Conservation (phyloP, 2,797 vertebrate genomes). For the Eulemur coronatus region DNA sequence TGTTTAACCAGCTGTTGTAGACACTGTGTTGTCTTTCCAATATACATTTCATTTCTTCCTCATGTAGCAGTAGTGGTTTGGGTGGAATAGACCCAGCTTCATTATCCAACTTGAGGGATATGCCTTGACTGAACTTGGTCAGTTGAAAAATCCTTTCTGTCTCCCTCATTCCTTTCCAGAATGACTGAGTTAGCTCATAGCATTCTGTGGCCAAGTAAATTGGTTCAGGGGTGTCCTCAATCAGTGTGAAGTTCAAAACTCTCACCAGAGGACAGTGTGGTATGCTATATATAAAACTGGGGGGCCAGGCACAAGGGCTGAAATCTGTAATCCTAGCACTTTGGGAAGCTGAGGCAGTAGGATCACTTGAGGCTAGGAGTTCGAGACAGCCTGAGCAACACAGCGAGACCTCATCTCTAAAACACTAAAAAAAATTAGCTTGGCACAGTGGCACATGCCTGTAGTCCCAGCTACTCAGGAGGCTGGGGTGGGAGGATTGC, state of each 20-base stretch:
- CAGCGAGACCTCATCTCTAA: neutral
- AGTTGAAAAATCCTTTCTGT: neutral
- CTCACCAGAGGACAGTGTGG: neutral
- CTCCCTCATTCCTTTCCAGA: neutral
- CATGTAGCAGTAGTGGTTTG: neutral
- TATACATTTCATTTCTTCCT: neutral
- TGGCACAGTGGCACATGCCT: neutral
- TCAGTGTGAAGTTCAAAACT: neutral
- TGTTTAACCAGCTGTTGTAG: conserved; percentile 7
- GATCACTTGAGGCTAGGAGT: neutral
- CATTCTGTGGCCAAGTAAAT: neutral
- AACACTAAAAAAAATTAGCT: neutral
- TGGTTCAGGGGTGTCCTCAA: neutral
- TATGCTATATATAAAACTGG: neutral
- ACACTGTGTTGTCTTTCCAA: neutral
- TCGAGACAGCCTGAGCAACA: neutral
- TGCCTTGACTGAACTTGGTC: neutral
- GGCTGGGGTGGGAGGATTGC: neutral
- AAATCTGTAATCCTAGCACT: neutral
- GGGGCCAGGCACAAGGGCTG: neutral
- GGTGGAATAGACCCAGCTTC: neutral
- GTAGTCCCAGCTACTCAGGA: neutral
- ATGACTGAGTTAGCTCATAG: neutral
- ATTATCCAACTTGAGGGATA: neutral
- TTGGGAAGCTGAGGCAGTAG: neutral